These are phyloP conservation scores for Nyctalus aviator DNA, from an alignment of 2,797 vertebrate genomes.

Conservation along the genomic window DNA sequence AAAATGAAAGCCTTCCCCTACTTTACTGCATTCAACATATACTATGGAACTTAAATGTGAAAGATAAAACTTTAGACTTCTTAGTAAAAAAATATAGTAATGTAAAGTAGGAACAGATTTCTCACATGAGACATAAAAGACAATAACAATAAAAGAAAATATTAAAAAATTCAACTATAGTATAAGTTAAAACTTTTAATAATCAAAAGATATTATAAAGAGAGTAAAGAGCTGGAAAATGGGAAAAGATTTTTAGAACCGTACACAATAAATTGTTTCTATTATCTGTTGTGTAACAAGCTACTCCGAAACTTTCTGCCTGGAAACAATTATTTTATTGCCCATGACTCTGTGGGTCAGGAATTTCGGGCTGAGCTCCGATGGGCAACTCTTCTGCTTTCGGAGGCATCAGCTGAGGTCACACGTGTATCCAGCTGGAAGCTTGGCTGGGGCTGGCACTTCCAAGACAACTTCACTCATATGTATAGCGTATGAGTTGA, in stretches of 20 bases:
- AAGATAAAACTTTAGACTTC: slow-evolving; percentile 28
- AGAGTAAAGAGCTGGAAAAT: not conserved
- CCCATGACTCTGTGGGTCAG: not conserved
- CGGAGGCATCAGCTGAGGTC: not conserved
- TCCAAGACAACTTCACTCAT: not conserved
- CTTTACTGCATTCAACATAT: not conserved
- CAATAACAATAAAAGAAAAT: not conserved
- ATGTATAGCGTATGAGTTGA: not conserved
- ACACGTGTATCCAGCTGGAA: not conserved
- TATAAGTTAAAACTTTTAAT: not conserved
- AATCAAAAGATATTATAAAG: slow-evolving; percentile 4
- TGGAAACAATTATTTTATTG: slow-evolving; percentile 26
- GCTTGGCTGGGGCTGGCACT: not conserved
- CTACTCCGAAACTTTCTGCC: not conserved
- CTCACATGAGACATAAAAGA: not conserved
- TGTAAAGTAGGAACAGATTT: not conserved
- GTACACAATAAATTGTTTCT: not conserved
- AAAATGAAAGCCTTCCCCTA: not conserved
- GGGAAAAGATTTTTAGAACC: not conserved
- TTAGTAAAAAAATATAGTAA: not conserved
- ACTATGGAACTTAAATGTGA: slow-evolving; percentile 24
- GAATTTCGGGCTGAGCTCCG: not conserved
- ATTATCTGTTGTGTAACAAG: not conserved
- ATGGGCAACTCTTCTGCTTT: slow-evolving; percentile 1
- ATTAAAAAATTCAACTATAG: not conserved